These are phyloP conservation scores for Cairina moschata DNA, from an alignment of 2,113 vertebrate species.

Conservation along the genomic window DNA sequence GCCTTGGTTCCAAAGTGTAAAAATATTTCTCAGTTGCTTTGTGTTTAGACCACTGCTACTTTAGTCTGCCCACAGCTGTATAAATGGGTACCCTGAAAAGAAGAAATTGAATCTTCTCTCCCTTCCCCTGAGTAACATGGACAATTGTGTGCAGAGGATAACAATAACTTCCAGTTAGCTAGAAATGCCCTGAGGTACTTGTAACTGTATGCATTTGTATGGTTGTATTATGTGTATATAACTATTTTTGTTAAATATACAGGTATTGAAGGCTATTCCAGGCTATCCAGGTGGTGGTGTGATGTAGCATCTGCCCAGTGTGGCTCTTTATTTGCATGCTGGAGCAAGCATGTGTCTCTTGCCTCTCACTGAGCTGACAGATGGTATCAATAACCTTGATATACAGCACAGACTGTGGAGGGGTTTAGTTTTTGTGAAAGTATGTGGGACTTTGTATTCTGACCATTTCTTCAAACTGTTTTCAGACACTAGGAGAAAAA, in stretches of 20 bases:
- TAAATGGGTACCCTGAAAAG: accelerated
- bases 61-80: not conserved
- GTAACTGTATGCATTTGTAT: accelerated
- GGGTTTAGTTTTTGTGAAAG: not conserved
- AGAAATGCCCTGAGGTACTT: not conserved
- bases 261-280: not conserved
- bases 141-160: accelerated
- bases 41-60: not conserved
- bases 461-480: accelerated
- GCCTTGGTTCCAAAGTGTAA: accelerated
- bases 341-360: not conserved
- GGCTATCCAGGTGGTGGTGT: not conserved
- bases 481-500: not conserved
- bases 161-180: accelerated
- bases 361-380: not conserved
- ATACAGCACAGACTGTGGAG: not conserved
- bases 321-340: not conserved
- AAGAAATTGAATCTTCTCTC: not conserved
- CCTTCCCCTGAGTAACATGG: accelerated
- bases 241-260: accelerated
- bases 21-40: accelerated
- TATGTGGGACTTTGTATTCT: not conserved
- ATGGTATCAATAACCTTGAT: not conserved
- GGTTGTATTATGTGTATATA: accelerated
- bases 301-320: not conserved